A percentile compares a stretch with the other conserved stretches of the same genome.
Evolutionary conservation across 2,797 vertebrate genomes (phyloP).

Genomic region (Lerista edwardsae): DNA sequence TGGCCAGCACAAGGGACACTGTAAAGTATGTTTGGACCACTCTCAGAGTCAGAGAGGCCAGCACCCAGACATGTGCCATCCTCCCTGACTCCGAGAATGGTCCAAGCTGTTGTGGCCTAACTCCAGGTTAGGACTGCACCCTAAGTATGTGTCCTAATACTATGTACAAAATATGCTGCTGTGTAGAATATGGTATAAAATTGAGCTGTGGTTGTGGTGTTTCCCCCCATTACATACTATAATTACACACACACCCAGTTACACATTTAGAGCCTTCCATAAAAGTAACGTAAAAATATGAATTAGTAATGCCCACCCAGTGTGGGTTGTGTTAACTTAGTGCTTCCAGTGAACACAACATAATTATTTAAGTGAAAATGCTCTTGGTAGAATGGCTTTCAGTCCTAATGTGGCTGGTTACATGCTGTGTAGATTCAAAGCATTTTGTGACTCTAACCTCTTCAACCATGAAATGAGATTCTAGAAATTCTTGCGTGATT

Average conservation of each 20-base stretch:
- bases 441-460: not conserved
- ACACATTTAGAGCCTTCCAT: not conserved
- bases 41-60: no score
- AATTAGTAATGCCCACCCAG: not conserved
- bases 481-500: not conserved
- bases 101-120: no score
- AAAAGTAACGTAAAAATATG: not conserved
- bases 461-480: not conserved
- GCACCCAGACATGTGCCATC: no score
- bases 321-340: not conserved
- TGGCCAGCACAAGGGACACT: no score
- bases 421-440: not conserved
- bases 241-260: no score
- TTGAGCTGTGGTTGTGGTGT: no score
- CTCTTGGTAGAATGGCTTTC: not conserved
- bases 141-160: not conserved
- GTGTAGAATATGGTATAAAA: not conserved
- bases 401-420: not conserved
- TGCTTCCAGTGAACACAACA: not conserved
- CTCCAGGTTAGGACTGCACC: no score
- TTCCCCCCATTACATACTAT: no score
- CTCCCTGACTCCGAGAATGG: no score
- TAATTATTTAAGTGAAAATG: not conserved
- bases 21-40: no score
- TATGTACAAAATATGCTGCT: not conserved